phyloP scores from a whole-genome alignment of 2,797 vertebrate species.

The Typhlichthys subterraneus region DNA sequence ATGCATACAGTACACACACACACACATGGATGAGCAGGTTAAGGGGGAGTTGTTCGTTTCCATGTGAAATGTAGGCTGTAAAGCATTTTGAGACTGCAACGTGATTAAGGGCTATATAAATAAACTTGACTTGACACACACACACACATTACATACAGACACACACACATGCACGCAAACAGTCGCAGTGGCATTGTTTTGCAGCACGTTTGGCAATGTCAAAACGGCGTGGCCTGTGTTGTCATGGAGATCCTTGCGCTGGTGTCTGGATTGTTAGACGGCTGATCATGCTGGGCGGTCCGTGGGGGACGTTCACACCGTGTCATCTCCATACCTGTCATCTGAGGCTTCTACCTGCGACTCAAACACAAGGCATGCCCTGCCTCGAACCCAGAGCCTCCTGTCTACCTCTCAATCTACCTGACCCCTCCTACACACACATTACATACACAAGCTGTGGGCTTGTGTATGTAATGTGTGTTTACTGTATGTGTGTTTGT shows the following conservation, averaged over 20 bases:
- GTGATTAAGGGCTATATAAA: too few species aligned
- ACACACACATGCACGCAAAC: constrained; percentile 38
- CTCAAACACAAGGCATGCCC: constrained; percentile 30
- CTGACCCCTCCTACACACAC: background rate
- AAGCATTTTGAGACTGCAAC: too few species aligned
- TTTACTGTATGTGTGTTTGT: background rate
- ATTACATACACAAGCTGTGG: background rate
- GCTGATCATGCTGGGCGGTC: constrained; percentile 56
- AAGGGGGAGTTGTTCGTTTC: too few species aligned
- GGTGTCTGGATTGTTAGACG: constrained; percentile 68
- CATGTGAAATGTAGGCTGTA: too few species aligned
- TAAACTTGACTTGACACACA: constrained; percentile 1
- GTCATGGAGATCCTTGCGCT: constrained; percentile 54
- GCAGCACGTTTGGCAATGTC: constrained; percentile 71
- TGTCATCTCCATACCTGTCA: constrained; percentile 63
- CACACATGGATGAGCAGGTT: background rate
- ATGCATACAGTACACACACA: background rate
- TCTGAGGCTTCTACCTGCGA: constrained; percentile 51
- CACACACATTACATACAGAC: constrained; percentile 2
- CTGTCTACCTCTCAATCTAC: constrained; percentile 23
- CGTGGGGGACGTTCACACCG: constrained; percentile 56
- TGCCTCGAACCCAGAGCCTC: constrained; percentile 28
- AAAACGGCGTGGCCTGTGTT: constrained; percentile 41
- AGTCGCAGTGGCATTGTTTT: constrained; percentile 62
- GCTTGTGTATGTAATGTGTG: too few species aligned